Percentiles rank a stretch among this genome's conserved stretches.
Evolutionary conservation across 2,888 invertebrate species (phyloP).

Genomic region (Acholoe squamosa): DNA sequence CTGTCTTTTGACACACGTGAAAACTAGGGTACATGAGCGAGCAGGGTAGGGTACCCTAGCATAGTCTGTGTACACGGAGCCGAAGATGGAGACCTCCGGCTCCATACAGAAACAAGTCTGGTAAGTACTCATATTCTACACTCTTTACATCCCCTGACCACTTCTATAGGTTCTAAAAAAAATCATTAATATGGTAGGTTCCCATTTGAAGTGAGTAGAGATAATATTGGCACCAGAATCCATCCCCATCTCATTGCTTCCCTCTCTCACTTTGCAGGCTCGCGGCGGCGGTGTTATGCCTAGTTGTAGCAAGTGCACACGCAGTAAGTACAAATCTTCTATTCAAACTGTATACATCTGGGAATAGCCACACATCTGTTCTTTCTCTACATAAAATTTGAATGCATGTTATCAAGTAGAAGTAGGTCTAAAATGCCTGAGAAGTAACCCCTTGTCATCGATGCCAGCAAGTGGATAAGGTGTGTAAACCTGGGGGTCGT

Average conservation of each 20-base stretch:
- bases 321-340: conserved; percentile 14
- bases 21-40: not conserved
- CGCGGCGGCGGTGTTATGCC: not conserved
- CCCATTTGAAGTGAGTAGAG: no score
- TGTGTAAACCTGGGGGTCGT: not conserved
- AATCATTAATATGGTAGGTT: no score
- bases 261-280: not conserved
- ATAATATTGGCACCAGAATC: not conserved
- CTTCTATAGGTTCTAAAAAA: no score
- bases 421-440: conserved; percentile 21
- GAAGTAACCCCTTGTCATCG: not conserved
- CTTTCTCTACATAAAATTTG: not conserved
- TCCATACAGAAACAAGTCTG: not conserved
- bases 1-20: no score
- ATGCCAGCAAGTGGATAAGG: not conserved
- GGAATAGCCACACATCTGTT: not conserved
- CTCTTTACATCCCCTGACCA: not conserved
- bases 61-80: not conserved
- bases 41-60: not conserved
- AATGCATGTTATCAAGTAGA: not conserved
- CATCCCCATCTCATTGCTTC: not conserved
- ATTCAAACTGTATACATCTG: not conserved
- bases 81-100: not conserved
- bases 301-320: conserved; percentile 5
- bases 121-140: not conserved